Evolutionary conservation across 2,113 vertebrate species (phyloP).

Genomic region (Columbina picui): DNA sequence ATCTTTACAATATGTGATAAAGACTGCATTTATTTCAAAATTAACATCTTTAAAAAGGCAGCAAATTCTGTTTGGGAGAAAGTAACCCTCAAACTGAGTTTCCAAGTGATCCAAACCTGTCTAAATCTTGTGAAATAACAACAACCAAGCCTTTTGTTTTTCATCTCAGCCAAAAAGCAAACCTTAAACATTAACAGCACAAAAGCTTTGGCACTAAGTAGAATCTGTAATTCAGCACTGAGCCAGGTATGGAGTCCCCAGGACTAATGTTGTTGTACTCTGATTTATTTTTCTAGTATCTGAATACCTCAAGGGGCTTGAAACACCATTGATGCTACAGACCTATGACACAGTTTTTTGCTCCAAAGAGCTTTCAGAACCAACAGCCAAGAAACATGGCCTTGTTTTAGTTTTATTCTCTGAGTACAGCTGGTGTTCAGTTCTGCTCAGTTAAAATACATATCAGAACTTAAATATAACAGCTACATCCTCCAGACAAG

Average conservation of each 20-base stretch:
- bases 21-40: conserved; percentile 5
- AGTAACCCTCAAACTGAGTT: background rate
- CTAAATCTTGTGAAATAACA: background rate
- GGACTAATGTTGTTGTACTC: background rate
- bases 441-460: conserved; percentile 55
- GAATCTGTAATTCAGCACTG: background rate
- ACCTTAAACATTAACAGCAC: conserved; percentile 6
- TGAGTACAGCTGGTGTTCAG: conserved; percentile 3
- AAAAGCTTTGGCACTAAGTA: background rate
- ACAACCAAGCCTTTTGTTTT: conserved; percentile 11
- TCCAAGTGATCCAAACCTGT: background rate
- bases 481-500: conserved; percentile 14
- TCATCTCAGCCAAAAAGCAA: conserved; percentile 9
- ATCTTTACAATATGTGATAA: background rate
- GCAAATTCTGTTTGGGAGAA: background rate
- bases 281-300: conserved; percentile 2
- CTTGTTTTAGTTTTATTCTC: conserved; percentile 46
- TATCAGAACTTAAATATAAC: conserved; percentile 32
- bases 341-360: background rate
- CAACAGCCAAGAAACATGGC: background rate
- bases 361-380: background rate
- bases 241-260: background rate
- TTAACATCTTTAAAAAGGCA: background rate
- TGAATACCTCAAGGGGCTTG: background rate
- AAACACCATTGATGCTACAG: background rate